Evolutionary conservation across 2,888 invertebrate genomes (phyloP).

Genomic region (Drosophila lutescens): DNA sequence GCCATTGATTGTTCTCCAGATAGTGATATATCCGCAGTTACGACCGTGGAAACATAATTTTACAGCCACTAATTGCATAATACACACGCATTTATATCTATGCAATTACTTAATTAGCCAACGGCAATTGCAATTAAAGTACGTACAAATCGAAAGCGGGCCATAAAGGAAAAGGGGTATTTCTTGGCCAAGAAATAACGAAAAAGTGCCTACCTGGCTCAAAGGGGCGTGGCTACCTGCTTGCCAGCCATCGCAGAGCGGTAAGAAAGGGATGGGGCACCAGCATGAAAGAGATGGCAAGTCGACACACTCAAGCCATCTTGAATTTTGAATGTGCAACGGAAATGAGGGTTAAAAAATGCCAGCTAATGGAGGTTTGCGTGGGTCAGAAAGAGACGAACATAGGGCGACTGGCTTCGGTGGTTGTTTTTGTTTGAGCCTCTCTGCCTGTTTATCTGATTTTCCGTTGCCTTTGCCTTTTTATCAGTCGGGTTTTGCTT

Average conservation of each 20-base stretch:
- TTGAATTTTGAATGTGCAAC: constrained; percentile 71
- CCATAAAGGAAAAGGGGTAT: constrained; percentile 69
- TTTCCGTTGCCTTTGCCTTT: constrained; percentile 49
- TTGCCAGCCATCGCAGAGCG: constrained; percentile 36
- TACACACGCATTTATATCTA: constrained; percentile 51
- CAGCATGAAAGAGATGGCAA: constrained; percentile 9
- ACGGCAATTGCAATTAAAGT: constrained; percentile 63
- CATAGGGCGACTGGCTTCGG: background rate
- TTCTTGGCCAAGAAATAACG: constrained; percentile 27
- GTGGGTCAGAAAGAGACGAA: constrained; percentile 55
- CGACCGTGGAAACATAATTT: constrained; percentile 64
- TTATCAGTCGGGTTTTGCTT: constrained; percentile 65
- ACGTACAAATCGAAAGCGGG: constrained; percentile 67
- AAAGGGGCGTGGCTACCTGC: constrained; percentile 62
- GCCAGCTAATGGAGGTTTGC: constrained; percentile 1
- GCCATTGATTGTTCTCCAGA: constrained; percentile 49
- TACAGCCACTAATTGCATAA: constrained; percentile 76
- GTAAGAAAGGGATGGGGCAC: constrained; percentile 28
- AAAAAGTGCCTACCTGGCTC: constrained; percentile 53
- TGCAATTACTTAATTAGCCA: constrained; percentile 76
- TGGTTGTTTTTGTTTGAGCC: constrained; percentile 26
- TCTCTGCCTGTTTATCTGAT: constrained; percentile 29
- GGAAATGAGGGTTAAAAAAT: constrained; percentile 73
- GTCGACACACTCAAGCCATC: constrained; percentile 74
- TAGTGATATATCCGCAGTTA: constrained; percentile 46